Evolutionary conservation across 2,113 vertebrate genomes (phyloP).

Genomic region (Falco punctatus): DNA sequence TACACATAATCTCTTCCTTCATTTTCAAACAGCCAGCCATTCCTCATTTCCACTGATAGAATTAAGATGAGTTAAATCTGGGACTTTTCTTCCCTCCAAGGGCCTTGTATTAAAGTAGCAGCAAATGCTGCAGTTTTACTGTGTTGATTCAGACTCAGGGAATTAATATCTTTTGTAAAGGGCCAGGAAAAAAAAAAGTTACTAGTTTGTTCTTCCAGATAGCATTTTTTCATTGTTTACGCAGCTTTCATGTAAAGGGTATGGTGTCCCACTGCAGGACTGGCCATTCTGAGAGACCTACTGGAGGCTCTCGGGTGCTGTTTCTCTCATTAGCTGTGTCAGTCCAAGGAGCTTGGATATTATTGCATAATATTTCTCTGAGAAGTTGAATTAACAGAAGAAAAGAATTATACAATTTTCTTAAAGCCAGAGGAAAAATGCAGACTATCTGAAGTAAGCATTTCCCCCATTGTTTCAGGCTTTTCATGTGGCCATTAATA

Average conservation of each 20-base stretch:
- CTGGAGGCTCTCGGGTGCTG: background rate
- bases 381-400: conserved; percentile 12
- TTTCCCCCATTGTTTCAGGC: conserved; percentile 14
- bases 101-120: background rate
- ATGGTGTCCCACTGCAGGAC: background rate
- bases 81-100: background rate
- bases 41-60: background rate
- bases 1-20: background rate
- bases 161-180: background rate
- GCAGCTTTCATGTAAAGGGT: background rate
- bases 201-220: background rate
- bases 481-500: background rate
- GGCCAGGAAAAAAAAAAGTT: background rate
- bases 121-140: background rate
- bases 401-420: conserved; percentile 12
- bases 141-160: background rate
- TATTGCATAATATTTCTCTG: background rate
- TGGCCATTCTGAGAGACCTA: background rate
- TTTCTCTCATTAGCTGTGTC: background rate
- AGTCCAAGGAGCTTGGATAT: background rate
- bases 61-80: background rate
- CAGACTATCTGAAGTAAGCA: background rate
- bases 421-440: background rate
- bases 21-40: fast-evolving
- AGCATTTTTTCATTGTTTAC: background rate